Percentiles rank a stretch among this genome's conserved stretches.
phyloP scores from a whole-genome alignment of 2,113 vertebrate species.

The Eclectus roratus region DNA sequence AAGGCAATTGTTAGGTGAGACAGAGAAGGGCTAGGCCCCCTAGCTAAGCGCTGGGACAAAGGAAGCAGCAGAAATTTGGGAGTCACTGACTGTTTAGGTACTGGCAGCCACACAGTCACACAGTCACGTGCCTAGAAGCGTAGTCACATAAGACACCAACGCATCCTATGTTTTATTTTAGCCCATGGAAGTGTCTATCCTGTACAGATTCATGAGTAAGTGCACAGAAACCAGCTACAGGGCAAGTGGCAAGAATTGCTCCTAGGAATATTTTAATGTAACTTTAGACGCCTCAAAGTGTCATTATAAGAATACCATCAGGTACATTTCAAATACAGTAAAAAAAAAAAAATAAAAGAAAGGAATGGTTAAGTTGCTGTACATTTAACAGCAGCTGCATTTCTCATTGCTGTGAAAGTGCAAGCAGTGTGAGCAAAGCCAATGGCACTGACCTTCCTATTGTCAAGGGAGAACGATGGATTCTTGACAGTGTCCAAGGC shows the following conservation, averaged over 20 bases:
- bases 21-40: background rate
- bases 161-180: background rate
- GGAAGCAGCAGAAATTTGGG: background rate
- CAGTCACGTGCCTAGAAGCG: background rate
- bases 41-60: background rate
- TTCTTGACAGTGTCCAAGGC: slow-evolving; percentile 25
- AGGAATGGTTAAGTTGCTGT: background rate
- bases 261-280: background rate
- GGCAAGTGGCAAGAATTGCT: background rate
- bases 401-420: background rate
- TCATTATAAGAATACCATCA: background rate
- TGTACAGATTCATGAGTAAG: background rate
- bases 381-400: background rate
- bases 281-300: background rate
- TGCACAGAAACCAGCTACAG: background rate
- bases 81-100: background rate
- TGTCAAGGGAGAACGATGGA: background rate
- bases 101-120: background rate
- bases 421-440: background rate
- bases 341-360: background rate
- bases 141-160: background rate
- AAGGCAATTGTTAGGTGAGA: background rate
- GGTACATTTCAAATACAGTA: background rate
- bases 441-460: background rate
- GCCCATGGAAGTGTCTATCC: background rate